Conservation (phyloP, 2,113 vertebrate genomes). For the Oenanthe melanoleuca region DNA sequence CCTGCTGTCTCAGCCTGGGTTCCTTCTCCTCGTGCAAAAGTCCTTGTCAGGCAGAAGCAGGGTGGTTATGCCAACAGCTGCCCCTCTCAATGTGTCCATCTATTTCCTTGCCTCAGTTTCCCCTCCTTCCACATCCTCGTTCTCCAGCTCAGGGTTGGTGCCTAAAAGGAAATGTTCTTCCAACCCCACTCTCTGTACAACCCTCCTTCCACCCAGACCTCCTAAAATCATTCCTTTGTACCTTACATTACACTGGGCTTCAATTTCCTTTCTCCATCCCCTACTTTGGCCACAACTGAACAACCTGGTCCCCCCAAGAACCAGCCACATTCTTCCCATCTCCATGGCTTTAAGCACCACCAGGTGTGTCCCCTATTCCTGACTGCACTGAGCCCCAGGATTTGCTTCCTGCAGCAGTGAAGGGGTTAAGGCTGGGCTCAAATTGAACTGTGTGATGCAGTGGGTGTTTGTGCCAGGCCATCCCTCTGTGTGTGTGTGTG, state of each 20-base stretch:
- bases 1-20: background rate
- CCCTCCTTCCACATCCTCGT: background rate
- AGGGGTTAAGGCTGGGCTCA: constrained; percentile 30
- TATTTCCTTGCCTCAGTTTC: background rate
- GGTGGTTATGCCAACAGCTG: background rate
- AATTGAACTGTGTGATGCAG: background rate
- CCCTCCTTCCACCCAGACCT: background rate
- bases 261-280: background rate
- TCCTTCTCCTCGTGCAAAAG: background rate
- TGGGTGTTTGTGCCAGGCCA: background rate
- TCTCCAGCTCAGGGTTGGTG: background rate
- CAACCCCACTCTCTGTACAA: background rate
- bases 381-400: background rate
- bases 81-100: accelerated
- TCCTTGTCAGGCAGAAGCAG: background rate
- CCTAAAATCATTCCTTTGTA: background rate
- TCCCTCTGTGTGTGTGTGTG: background rate
- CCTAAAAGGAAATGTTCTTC: accelerated
- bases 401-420: background rate
- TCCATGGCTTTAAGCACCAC: accelerated
- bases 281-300: accelerated
- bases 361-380: accelerated
- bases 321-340: background rate
- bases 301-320: background rate
- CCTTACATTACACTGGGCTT: background rate